phyloP scores from a whole-genome alignment of 1,140 invertebrate genomes.

The Drosophila pachea region DNA sequence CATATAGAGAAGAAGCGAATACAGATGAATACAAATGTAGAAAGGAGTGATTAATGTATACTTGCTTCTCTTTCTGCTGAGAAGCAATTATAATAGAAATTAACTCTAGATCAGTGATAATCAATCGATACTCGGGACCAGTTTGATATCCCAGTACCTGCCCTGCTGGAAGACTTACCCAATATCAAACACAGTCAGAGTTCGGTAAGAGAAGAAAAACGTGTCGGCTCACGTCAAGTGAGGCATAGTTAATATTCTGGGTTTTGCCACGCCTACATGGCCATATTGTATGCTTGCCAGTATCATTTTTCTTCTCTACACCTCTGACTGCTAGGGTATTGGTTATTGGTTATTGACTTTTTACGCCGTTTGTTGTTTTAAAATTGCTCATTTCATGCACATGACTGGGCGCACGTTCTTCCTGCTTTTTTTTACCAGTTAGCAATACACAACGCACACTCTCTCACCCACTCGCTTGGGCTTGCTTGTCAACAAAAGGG shows the following conservation, averaged over 20 bases:
- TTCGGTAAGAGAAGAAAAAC: neutral
- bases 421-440: constrained; percentile 38
- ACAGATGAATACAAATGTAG: too few species aligned
- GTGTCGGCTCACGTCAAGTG: neutral
- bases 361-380: constrained; percentile 54
- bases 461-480: neutral
- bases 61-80: too few species aligned
- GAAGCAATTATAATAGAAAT: too few species aligned
- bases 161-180: too few species aligned
- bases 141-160: too few species aligned
- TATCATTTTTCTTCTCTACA: constrained; percentile 7
- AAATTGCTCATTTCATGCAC: constrained; percentile 65
- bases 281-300: constrained; percentile 10
- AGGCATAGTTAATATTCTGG: constrained; percentile 8
- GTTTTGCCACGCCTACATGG: constrained; percentile 2
- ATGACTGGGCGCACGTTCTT: constrained; percentile 56
- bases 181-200: neutral
- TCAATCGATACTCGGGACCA: too few species aligned
- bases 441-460: constrained; percentile 12
- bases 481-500: constrained; percentile 28
- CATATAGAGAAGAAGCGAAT: too few species aligned
- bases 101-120: too few species aligned
- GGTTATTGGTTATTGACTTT: constrained; percentile 56
- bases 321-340: neutral
- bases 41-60: too few species aligned